phyloP scores from a whole-genome alignment of 2,888 invertebrate species.

The Gibbula magus region DNA sequence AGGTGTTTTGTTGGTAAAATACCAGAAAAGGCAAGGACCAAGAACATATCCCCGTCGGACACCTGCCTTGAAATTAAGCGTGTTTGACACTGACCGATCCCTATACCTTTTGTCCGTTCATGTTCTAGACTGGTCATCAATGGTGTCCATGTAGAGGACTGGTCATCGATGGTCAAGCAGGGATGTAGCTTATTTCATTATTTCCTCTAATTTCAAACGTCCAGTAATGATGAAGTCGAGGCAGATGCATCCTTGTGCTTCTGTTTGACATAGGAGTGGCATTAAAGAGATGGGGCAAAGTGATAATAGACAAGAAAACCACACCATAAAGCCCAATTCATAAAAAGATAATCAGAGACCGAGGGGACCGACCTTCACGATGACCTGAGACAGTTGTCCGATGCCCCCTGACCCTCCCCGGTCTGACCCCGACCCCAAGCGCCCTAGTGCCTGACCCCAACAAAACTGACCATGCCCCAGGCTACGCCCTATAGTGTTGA shows the following conservation, averaged over 20 bases:
- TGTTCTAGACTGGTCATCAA: background rate
- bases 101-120: background rate
- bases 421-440: constrained; percentile 23
- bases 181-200: constrained; percentile 30
- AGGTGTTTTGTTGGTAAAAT: constrained; percentile 11
- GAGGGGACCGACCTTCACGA: constrained; percentile 10
- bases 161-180: constrained; percentile 7
- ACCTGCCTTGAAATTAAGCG: background rate
- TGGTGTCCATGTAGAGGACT: background rate
- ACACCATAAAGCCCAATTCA: constrained; percentile 31
- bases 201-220: constrained; percentile 27
- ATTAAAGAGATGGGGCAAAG: constrained; percentile 5
- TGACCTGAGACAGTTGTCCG: constrained; percentile 34
- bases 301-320: constrained; percentile 28
- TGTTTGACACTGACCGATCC: constrained; percentile 21
- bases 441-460: constrained; percentile 27
- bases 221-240: constrained; percentile 26
- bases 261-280: constrained; percentile 22
- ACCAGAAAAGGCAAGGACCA: constrained; percentile 1
- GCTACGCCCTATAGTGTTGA: constrained; percentile 9
- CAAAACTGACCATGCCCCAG: constrained; percentile 27
- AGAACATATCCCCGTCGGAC: constrained; percentile 13
- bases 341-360: constrained; percentile 30
- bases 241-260: constrained; percentile 27
- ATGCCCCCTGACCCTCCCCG: constrained; percentile 23